A percentile compares a stretch with the other conserved stretches of the same genome.
These are phyloP conservation scores for Myotis lucifugus DNA, from an alignment of 2,113 vertebrate genomes.

Conservation along the genomic window DNA sequence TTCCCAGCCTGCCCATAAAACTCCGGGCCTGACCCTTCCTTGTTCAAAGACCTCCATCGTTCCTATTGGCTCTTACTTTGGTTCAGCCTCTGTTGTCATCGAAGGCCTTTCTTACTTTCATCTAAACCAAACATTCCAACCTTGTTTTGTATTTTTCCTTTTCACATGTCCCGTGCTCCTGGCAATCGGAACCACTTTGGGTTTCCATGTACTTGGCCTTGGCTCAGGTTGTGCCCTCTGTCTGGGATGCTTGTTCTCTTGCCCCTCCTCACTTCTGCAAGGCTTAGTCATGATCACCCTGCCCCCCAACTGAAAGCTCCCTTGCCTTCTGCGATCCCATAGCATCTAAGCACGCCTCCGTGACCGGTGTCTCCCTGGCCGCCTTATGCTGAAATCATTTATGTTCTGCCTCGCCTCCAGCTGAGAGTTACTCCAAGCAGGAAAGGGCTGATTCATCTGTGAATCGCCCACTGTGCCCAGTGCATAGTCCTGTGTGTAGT, in stretches of 20 bases:
- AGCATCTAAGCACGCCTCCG: too few species aligned
- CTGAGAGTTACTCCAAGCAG: neutral
- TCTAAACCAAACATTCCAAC: neutral
- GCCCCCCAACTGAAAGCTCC: neutral
- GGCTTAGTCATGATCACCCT: neutral
- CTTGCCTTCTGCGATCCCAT: neutral
- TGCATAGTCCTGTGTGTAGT: neutral
- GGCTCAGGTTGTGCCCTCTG: neutral
- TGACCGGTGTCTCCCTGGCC: neutral
- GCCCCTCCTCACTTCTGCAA: neutral
- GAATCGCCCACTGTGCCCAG: neutral
- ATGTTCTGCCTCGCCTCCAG: neutral
- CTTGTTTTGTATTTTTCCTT: neutral
- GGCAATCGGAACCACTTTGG: neutral
- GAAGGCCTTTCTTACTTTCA: neutral
- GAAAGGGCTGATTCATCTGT: neutral
- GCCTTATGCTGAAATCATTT: neutral
- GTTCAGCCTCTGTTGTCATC: neutral
- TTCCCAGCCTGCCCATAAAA: neutral
- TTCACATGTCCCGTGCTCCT: neutral
- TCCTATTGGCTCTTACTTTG: neutral
- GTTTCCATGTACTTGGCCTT: neutral
- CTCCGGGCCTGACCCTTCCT: neutral
- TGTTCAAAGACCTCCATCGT: neutral
- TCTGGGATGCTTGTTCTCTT: neutral